Evolutionary conservation across 2,113 vertebrate species (phyloP).

Genomic region (Catagonus wagneri): DNA sequence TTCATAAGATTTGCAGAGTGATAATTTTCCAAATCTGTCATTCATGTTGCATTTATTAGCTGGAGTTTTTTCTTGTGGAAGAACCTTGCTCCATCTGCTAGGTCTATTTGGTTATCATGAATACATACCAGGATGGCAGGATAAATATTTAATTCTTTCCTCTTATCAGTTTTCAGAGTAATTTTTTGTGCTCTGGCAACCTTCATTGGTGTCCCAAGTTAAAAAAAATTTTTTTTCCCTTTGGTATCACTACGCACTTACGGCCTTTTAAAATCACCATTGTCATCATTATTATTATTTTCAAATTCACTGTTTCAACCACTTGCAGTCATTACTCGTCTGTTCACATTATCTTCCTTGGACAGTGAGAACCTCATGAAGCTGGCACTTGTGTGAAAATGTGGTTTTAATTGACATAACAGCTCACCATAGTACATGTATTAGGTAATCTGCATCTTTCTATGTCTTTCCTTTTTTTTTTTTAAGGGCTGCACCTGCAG

Average conservation of each 20-base stretch:
- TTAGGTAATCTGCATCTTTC: neutral
- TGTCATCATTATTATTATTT: neutral
- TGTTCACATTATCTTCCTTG: neutral
- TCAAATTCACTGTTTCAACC: neutral
- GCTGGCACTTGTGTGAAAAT: constrained; percentile 1
- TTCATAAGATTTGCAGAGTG: neutral
- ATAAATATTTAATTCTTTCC: neutral
- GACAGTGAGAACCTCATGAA: neutral
- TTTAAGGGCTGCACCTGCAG: no score
- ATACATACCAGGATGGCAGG: neutral
- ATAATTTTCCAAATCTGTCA: neutral
- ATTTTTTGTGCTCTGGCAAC: neutral
- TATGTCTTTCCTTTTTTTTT: neutral
- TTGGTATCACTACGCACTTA: neutral
- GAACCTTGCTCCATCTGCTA: neutral
- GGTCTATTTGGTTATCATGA: neutral
- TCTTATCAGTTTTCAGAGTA: constrained; percentile 26
- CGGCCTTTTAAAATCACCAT: no score
- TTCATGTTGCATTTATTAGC: neutral
- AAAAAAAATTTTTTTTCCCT: neutral
- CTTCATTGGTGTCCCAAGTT: neutral
- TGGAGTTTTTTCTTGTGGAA: neutral
- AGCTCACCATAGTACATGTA: neutral
- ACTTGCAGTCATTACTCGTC: neutral
- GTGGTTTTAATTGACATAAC: neutral